These are phyloP conservation scores for Alcis repandata DNA, from an alignment of 2,888 invertebrate genomes.

Conservation along the genomic window DNA sequence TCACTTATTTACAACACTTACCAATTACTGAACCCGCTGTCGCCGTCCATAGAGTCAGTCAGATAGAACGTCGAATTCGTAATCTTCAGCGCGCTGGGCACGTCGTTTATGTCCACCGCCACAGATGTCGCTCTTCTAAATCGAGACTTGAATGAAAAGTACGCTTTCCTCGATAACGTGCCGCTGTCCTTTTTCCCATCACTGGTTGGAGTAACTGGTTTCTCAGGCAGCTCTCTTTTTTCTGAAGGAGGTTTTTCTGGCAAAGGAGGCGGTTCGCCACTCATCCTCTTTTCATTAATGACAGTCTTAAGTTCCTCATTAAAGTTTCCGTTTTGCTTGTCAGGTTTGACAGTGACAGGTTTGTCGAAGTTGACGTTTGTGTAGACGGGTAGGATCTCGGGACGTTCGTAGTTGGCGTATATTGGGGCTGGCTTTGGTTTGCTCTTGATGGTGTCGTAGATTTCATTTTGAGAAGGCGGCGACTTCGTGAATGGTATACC, in stretches of 20 bases:
- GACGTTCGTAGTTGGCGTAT: conserved; percentile 74
- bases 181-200: conserved; percentile 77
- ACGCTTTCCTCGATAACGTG: conserved; percentile 78
- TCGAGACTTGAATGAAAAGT: conserved; percentile 88
- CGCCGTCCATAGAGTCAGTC: conserved; percentile 89
- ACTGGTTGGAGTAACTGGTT: conserved; percentile 72
- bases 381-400: conserved; percentile 67
- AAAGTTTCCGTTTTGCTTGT: conserved; percentile 68
- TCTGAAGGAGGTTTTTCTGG: conserved; percentile 67
- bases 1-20: conserved; percentile 53
- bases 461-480: conserved; percentile 61
- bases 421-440: conserved; percentile 61
- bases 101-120: conserved; percentile 84
- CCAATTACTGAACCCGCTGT: conserved; percentile 87
- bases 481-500: conserved; percentile 74
- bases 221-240: conserved; percentile 54
- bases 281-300: conserved; percentile 69
- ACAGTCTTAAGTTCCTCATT: conserved; percentile 80
- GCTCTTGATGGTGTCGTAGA: conserved; percentile 63
- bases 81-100: conserved; percentile 83
- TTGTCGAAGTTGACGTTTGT: conserved; percentile 73
- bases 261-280: conserved; percentile 74
- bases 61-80: conserved; percentile 91
- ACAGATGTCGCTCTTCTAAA: conserved; percentile 88
- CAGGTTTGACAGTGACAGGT: conserved; percentile 70